Evolutionary conservation across 2,888 invertebrate species (phyloP).

Genomic region (Troides helena): DNA sequence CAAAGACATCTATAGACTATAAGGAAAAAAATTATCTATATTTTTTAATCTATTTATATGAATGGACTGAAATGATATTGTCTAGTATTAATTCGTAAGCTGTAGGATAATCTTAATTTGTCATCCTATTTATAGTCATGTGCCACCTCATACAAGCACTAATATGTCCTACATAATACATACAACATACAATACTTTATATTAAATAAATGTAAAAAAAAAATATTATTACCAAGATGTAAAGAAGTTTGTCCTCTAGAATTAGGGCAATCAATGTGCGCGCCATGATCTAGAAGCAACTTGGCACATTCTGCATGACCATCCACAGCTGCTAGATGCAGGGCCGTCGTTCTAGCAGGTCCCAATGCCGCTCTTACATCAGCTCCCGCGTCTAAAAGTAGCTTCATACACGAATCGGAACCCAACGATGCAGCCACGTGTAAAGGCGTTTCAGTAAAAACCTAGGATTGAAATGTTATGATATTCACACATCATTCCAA

Average conservation of each 20-base stretch:
- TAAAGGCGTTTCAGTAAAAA: conserved; percentile 91
- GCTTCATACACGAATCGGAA: conserved; percentile 83
- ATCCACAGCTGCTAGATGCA: conserved; percentile 94
- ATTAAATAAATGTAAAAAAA: neutral
- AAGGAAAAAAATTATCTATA: too few species aligned
- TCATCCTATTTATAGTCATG: too few species aligned
- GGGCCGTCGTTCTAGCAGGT: conserved; percentile 85
- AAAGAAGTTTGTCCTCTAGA: conserved; percentile 89
- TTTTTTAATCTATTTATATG: too few species aligned
- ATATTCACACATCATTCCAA: conserved; percentile 10
- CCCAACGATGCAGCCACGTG: conserved; percentile 90
- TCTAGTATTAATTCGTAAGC: too few species aligned
- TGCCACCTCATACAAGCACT: too few species aligned
- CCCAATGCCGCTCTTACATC: conserved; percentile 89
- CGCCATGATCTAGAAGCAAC: conserved; percentile 86
- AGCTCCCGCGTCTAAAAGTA: conserved; percentile 88
- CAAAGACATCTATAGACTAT: too few species aligned
- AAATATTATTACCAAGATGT: conserved; percentile 81
- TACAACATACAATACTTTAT: too few species aligned
- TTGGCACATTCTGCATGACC: conserved; percentile 89
- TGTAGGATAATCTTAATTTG: too few species aligned
- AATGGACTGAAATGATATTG: too few species aligned
- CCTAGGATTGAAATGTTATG: conserved; percentile 62
- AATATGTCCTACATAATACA: too few species aligned
- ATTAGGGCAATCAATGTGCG: conserved; percentile 87